A percentile compares a stretch with the other conserved stretches of the same genome.
phyloP scores from a whole-genome alignment of 2,888 invertebrate genomes.

The Drosophila neonasuta region DNA sequence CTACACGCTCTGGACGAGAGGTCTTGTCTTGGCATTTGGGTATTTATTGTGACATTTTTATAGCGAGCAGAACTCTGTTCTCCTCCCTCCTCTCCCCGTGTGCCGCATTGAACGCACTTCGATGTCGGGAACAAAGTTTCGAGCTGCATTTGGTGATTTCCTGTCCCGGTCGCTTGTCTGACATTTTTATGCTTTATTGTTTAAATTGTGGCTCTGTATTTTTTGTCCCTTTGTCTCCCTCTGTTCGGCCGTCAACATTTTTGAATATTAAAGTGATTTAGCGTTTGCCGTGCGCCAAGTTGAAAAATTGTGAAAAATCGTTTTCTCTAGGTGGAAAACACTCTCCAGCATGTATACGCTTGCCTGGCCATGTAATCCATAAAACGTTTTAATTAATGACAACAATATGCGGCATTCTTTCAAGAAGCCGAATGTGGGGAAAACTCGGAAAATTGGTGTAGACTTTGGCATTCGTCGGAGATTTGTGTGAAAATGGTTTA shows the following conservation, averaged over 20 bases:
- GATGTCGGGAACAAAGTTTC: constrained; percentile 48
- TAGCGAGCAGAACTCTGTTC: constrained; percentile 41
- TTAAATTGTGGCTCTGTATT: constrained; percentile 44
- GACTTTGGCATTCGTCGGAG: constrained; percentile 55
- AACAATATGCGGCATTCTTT: constrained; percentile 75
- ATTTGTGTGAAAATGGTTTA: constrained; percentile 63
- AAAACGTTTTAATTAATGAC: constrained; percentile 78
- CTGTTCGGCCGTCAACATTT: constrained; percentile 55
- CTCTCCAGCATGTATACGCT: constrained; percentile 14
- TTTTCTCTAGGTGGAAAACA: constrained; percentile 50
- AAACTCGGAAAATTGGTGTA: constrained; percentile 36
- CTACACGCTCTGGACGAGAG: constrained; percentile 38
- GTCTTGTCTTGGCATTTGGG: constrained; percentile 66
- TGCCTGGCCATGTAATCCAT: constrained; percentile 70
- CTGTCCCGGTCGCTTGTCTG: constrained; percentile 51
- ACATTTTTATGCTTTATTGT: constrained; percentile 71
- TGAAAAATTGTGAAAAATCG: constrained; percentile 77
- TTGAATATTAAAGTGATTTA: constrained; percentile 77
- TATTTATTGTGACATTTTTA: constrained; percentile 75
- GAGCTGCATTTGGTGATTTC: constrained; percentile 62
- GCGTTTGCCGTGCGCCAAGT: constrained; percentile 58
- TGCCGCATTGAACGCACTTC: constrained; percentile 52
- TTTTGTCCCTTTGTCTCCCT: constrained; percentile 8
- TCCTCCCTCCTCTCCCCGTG: not conserved
- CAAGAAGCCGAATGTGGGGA: constrained; percentile 16